Evolutionary conservation across 1,140 invertebrate species (phyloP), one percentile per base, ranked within the genome.

Genomic region (Lordiphosa stackelbergi): DNA sequence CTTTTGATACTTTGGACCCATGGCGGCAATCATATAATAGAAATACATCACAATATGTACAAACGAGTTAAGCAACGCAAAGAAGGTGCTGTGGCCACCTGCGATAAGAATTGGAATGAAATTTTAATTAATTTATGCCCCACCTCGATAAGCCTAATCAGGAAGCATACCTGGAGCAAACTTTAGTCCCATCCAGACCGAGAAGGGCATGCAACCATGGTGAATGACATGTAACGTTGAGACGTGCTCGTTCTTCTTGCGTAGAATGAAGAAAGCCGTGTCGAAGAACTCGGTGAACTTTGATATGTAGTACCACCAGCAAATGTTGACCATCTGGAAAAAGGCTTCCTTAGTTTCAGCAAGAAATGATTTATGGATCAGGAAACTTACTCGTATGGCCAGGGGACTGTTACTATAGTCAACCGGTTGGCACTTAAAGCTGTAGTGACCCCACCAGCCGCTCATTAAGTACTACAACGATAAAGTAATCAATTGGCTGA

Each of bases 231-330:
- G 97, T 12, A 98, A 91, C 19, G 94, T 96, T 8, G 95, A 96
- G 53, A 97, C 94, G 84, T 98, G 96, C 86, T 95, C 92, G 87
- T 93, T 95, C 90, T 98, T 98, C 89, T 96, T 97, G 69, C 95
- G 91, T 71, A 96, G 88, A 73, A 97, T 93, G 89, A 97, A 97
- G 91, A 97, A 97, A 66, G 97, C 89, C 53, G 97, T 98, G 90
- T 99, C 97, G 85, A 97, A 93, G 90, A 98, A 98, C 89, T 99
- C 97, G 54, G 97, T 95, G 88, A 97, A 97, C 89, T 98, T 99
- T 65, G 96, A 97, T 89, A 98, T 95, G 89, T 97, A 99, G 88
- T 98, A 99, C 96, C 96, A 97, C 96, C 96, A 98, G 85, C 96
- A 95, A 22, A 94, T 96, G 66, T 92, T 91, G 3, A 95, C 95